Evolutionary conservation across 2,888 invertebrate species (phyloP).

Genomic region (Oligia latruncula): DNA sequence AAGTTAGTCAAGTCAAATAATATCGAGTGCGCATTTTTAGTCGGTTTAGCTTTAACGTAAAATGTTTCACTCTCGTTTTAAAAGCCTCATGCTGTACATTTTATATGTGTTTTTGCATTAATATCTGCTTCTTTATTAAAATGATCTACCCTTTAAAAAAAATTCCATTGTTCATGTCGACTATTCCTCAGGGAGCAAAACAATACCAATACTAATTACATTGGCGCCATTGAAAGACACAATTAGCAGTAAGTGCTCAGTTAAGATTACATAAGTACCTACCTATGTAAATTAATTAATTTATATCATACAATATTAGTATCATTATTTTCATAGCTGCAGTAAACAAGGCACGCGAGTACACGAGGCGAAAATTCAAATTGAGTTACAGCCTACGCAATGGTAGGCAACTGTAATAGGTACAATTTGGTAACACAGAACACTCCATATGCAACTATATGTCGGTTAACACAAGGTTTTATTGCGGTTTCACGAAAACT

Average conservation of each 20-base stretch:
- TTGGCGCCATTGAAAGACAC: slow-evolving; percentile 37
- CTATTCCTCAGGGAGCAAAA: slow-evolving; percentile 22
- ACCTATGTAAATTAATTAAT: slow-evolving; percentile 10
- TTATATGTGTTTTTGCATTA: background rate
- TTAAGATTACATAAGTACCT: slow-evolving; percentile 35
- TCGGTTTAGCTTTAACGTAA: background rate
- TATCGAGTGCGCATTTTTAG: background rate
- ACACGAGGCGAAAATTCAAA: slow-evolving; percentile 15
- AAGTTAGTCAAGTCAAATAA: background rate
- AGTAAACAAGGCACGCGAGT: slow-evolving; percentile 4
- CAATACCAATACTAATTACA: slow-evolving; percentile 52
- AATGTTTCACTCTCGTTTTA: background rate
- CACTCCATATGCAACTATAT: slow-evolving; percentile 2
- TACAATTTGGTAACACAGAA: slow-evolving; percentile 21
- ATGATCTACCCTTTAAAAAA: slow-evolving; percentile 3
- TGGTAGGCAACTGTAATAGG: background rate
- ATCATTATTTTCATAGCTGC: slow-evolving; percentile 15
- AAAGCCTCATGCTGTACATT: background rate
- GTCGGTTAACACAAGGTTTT: slow-evolving; percentile 10
- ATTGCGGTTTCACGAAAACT: slow-evolving; percentile 21
- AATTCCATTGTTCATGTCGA: slow-evolving; percentile 25
- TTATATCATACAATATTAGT: slow-evolving; percentile 2
- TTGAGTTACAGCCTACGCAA: slow-evolving; percentile 19
- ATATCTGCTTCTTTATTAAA: background rate
- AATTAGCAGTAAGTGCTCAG: slow-evolving; percentile 20